A percentile compares a stretch with the other conserved stretches of the same genome.
These are phyloP conservation scores for Crotalus adamanteus DNA, from an alignment of 2,797 vertebrate genomes.

Conservation along the genomic window DNA sequence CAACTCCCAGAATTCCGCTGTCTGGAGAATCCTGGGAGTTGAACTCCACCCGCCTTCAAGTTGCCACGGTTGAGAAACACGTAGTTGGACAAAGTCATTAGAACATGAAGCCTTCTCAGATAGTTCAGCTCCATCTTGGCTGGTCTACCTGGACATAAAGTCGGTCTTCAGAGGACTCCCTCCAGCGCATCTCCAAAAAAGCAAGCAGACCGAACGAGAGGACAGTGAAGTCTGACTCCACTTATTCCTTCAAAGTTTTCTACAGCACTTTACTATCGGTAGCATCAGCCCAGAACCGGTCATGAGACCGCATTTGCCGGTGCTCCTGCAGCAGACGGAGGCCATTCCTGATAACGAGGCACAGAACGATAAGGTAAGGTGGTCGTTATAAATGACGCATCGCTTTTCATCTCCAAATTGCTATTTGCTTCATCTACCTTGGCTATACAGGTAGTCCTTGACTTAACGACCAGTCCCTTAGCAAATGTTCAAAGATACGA, in stretches of 20 bases:
- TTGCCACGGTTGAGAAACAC: background rate
- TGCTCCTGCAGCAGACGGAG: slow-evolving; percentile 78
- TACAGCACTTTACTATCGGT: slow-evolving; percentile 86
- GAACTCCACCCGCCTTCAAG: background rate
- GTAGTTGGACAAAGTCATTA: background rate
- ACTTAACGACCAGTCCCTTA: too few species aligned
- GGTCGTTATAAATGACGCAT: background rate
- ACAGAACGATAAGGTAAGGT: slow-evolving; percentile 80
- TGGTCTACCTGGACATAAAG: background rate
- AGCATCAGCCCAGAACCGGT: slow-evolving; percentile 84
- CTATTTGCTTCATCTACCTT: too few species aligned
- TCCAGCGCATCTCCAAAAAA: background rate
- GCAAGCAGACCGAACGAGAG: background rate
- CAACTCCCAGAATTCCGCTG: background rate
- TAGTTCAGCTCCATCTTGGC: background rate
- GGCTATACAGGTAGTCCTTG: background rate
- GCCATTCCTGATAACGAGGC: slow-evolving; percentile 54
- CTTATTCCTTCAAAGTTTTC: slow-evolving; percentile 76
- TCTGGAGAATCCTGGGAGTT: background rate
- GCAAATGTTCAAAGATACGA: too few species aligned
- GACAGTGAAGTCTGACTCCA: background rate
- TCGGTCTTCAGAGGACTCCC: background rate
- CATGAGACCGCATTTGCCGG: slow-evolving; percentile 81
- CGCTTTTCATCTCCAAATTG: background rate
- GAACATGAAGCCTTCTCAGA: background rate